phyloP scores from a whole-genome alignment of 2,888 invertebrate genomes.

The Liopterus haemorrhoidalis region DNA sequence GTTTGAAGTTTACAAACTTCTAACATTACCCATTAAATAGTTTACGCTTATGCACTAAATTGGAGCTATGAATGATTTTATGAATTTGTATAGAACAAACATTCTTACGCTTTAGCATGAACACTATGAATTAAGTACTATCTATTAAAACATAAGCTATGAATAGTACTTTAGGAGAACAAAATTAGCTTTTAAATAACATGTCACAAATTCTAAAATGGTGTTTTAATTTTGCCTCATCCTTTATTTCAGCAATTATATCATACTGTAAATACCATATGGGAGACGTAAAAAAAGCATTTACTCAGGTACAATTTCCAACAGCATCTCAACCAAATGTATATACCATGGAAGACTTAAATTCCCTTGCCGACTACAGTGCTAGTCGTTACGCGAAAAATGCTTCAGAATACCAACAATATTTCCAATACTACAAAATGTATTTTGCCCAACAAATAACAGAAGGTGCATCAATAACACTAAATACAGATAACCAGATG shows the following conservation, averaged over 20 bases:
- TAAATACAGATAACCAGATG: conserved; percentile 55
- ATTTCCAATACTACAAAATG: conserved; percentile 64
- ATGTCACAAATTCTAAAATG: too few species aligned
- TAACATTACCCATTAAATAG: too few species aligned
- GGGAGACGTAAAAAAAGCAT: conserved; percentile 45
- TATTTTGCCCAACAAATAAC: conserved; percentile 63
- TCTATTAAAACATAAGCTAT: too few species aligned
- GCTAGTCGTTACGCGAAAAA: conserved; percentile 69
- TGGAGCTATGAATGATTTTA: too few species aligned
- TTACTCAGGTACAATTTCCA: conserved; percentile 43
- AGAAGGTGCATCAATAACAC: conserved; percentile 50
- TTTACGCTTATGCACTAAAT: too few species aligned
- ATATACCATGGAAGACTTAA: conserved; percentile 61
- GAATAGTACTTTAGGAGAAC: too few species aligned
- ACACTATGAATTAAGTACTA: too few species aligned
- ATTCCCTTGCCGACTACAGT: conserved; percentile 69
- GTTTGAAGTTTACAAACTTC: too few species aligned
- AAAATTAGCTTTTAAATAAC: too few species aligned
- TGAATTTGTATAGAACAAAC: too few species aligned
- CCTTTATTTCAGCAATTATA: conserved; percentile 45
- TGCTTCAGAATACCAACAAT: conserved; percentile 63
- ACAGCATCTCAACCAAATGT: conserved; percentile 44
- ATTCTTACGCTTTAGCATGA: too few species aligned
- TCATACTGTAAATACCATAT: conserved; percentile 54
- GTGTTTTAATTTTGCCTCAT: too few species aligned